phyloP scores from a whole-genome alignment of 2,797 vertebrate genomes.

The Stomatorhinus walkeri region DNA sequence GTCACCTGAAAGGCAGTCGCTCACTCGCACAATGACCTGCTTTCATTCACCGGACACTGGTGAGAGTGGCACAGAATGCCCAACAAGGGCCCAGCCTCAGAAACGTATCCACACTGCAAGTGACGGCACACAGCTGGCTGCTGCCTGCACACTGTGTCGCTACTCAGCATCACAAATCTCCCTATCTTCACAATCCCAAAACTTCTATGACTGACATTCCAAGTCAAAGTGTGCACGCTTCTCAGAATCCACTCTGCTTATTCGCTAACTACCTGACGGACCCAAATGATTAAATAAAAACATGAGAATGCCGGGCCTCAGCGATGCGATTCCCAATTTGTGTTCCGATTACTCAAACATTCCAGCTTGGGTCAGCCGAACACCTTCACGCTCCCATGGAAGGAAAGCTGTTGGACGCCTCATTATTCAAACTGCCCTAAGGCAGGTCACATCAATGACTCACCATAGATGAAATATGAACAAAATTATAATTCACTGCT shows the following conservation, averaged over 20 bases:
- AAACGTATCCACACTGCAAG: background rate
- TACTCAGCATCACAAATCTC: background rate
- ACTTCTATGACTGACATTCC: background rate
- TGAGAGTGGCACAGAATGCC: background rate
- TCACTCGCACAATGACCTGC: background rate
- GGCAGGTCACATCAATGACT: slow-evolving; percentile 26
- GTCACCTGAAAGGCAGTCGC: slow-evolving; percentile 19
- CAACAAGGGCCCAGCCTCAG: background rate
- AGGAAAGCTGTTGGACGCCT: background rate
- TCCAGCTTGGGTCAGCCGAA: slow-evolving; percentile 7
- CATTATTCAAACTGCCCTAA: slow-evolving; percentile 21
- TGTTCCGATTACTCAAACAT: background rate
- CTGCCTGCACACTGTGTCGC: background rate
- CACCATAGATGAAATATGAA: slow-evolving; percentile 28
- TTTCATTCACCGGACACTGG: background rate
- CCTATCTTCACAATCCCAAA: background rate
- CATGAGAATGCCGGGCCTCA: background rate
- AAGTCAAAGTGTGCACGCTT: background rate
- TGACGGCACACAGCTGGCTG: background rate
- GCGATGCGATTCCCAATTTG: background rate
- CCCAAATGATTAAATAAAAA: background rate
- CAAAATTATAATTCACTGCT: slow-evolving; percentile 32
- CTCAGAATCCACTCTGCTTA: background rate
- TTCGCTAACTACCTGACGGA: background rate
- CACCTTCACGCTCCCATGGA: slow-evolving; percentile 15